phyloP scores from a whole-genome alignment of 2,888 invertebrate genomes.

The Ophioninae sp. region DNA sequence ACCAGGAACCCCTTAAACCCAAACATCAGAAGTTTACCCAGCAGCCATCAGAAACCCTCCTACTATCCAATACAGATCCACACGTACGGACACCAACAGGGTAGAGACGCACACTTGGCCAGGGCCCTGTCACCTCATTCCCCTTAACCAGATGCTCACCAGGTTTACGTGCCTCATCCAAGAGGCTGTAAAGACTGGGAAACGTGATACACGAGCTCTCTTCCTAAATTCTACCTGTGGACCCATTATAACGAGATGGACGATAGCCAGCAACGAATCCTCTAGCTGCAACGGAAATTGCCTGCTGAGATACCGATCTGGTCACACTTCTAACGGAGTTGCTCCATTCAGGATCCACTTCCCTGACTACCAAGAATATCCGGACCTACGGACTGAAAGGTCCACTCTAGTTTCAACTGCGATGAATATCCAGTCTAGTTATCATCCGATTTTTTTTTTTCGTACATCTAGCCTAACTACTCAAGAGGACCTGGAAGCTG shows the following conservation, averaged over 20 bases:
- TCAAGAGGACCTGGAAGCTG: no score
- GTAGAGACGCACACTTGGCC: not conserved
- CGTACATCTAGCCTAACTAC: no score
- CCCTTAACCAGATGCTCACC: constrained; percentile 22
- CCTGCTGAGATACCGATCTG: not conserved
- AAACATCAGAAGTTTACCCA: constrained; percentile 60
- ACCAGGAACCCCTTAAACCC: constrained; percentile 43
- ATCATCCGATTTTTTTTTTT: no score
- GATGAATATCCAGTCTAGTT: no score
- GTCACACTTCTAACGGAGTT: not conserved
- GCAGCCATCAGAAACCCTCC: constrained; percentile 29
- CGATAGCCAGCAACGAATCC: not conserved
- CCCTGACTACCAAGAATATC: no score
- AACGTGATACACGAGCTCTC: constrained; percentile 29
- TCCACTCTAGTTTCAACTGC: no score
- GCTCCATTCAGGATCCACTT: not conserved
- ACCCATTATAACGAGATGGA: constrained; percentile 30
- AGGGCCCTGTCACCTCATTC: constrained; percentile 15
- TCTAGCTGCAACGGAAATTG: constrained; percentile 5
- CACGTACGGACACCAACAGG: not conserved
- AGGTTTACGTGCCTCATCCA: constrained; percentile 40
- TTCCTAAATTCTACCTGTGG: constrained; percentile 1
- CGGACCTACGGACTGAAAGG: no score
- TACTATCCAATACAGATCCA: not conserved
- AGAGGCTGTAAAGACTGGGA: constrained; percentile 23